Conservation (phyloP, 2,113 vertebrate genomes). For the Actenoides lindsayi region DNA sequence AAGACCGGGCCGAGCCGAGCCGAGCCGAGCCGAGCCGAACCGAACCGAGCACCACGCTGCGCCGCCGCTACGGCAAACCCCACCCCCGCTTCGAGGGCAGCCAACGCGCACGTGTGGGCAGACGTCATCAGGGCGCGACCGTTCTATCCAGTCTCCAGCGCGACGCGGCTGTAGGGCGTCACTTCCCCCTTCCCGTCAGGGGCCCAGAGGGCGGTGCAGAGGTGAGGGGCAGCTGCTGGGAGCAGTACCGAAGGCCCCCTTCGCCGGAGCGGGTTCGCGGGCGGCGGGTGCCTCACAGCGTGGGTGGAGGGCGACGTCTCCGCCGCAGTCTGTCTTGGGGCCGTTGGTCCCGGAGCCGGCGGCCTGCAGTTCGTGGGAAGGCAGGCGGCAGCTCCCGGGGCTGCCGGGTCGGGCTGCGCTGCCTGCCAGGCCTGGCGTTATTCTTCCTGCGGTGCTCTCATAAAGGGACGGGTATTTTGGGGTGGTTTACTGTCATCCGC, state of each 20-base stretch:
- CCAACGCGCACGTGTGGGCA: accelerated
- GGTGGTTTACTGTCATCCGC: accelerated
- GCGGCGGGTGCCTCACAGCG: accelerated
- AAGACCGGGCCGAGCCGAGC: no score
- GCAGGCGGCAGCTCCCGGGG: accelerated
- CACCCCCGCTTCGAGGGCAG: accelerated
- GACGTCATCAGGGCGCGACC: accelerated
- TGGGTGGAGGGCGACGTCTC: accelerated
- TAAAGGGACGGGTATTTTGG: accelerated
- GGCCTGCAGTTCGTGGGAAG: accelerated
- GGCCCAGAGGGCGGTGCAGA: accelerated
- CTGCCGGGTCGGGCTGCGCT: not conserved
- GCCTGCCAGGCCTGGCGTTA: accelerated
- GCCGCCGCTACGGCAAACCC: not conserved
- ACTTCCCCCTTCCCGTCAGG: accelerated
- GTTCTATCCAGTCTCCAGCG: not conserved
- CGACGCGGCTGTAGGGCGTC: accelerated
- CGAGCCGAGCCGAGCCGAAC: no score
- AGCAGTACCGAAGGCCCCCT: no score
- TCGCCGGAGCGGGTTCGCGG: accelerated
- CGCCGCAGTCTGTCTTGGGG: no score
- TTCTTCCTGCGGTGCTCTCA: no score
- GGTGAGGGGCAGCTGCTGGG: not conserved
- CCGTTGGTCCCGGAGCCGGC: accelerated
- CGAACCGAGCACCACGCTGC: no score